phyloP scores from a whole-genome alignment of 2,113 vertebrate species.

The Daboia siamensis region DNA sequence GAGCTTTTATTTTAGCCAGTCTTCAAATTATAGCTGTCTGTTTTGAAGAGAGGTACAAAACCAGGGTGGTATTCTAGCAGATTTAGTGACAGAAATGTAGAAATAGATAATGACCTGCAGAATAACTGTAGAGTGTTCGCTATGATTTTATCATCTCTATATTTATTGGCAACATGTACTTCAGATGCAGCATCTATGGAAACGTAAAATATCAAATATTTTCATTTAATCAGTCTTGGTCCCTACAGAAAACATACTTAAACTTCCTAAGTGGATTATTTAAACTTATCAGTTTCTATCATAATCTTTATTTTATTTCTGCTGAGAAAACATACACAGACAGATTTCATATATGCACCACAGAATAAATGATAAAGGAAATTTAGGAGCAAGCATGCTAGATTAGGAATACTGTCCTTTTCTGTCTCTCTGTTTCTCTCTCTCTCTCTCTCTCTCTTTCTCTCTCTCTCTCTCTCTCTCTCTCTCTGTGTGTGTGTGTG shows the following conservation, averaged over 20 bases:
- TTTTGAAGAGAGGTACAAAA: neutral
- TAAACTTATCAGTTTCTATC: neutral
- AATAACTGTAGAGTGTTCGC: neutral
- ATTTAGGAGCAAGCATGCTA: neutral
- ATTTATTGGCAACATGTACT: neutral
- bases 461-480: too few species aligned
- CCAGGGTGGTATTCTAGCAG: neutral
- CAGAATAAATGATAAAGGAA: neutral
- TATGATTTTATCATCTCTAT: neutral
- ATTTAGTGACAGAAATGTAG: neutral
- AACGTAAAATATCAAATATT: neutral
- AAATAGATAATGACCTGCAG: neutral
- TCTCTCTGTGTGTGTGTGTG: neutral
- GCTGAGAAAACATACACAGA: neutral
- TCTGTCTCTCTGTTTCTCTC: neutral
- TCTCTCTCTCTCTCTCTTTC: neutral
- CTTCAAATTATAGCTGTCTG: constrained; percentile 13
- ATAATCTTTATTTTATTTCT: neutral
- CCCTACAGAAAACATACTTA: neutral
- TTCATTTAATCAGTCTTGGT: neutral
- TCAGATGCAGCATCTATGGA: neutral
- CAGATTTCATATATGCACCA: neutral
- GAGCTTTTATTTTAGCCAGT: constrained; percentile 10
- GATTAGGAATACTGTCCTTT: neutral
- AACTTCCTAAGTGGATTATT: neutral